Evolutionary conservation across 30 jellyfish, hydroid and myxozoan genomes (phyloP).

Genomic region (Aurelia coerulea): DNA sequence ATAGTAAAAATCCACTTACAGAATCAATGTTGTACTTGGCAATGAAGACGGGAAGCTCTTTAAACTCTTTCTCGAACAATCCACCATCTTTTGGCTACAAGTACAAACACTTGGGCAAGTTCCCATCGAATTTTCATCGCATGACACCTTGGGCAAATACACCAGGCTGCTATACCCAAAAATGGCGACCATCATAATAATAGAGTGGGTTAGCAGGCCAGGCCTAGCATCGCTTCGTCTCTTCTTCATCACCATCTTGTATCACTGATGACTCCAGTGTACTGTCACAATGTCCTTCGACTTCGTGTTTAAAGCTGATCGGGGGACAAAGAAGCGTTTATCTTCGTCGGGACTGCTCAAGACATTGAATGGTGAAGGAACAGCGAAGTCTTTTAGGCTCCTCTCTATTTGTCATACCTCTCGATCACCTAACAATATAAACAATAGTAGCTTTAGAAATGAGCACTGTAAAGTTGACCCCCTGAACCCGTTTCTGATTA

Average conservation of each 20-base stretch:
- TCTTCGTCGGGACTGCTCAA: constrained; percentile 38
- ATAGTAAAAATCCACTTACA: constrained; percentile 49
- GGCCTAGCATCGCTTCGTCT: constrained; percentile 8
- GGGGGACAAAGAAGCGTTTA: constrained; percentile 44
- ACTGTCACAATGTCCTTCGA: constrained; percentile 23
- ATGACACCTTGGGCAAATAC: constrained; percentile 70
- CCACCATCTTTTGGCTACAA: constrained; percentile 67
- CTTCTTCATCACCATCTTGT: constrained; percentile 23
- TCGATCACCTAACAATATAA: constrained; percentile 36
- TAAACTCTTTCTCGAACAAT: constrained; percentile 61
- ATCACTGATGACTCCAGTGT: constrained; percentile 60
- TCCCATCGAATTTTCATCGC: constrained; percentile 69
- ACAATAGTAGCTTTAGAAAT: constrained; percentile 38
- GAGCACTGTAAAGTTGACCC: no score
- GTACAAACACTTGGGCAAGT: constrained; percentile 73
- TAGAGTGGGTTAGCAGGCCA: neutral
- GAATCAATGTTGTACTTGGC: constrained; percentile 41
- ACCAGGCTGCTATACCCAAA: constrained; percentile 56
- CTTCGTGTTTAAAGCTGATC: constrained; percentile 21
- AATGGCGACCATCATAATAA: constrained; percentile 67
- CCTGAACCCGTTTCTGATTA: no score
- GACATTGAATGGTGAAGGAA: constrained; percentile 61
- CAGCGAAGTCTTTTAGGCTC: constrained; percentile 39
- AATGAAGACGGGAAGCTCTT: constrained; percentile 58
- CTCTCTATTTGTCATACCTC: constrained; percentile 63